These are phyloP conservation scores for Nemotelus pantherinus DNA, from an alignment of 2,888 invertebrate genomes.

Conservation along the genomic window DNA sequence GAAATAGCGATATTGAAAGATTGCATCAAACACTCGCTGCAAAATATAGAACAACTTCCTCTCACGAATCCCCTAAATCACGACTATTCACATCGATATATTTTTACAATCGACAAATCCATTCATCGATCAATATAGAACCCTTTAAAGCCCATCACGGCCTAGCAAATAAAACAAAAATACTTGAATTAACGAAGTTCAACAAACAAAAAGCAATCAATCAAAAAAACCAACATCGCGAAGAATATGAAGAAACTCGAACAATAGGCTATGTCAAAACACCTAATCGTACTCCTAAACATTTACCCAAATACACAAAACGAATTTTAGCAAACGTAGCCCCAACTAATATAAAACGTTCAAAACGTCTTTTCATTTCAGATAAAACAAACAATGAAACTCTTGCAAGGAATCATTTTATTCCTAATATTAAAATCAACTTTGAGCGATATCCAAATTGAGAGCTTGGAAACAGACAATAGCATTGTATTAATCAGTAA, in stretches of 20 bases:
- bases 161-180: slow-evolving; percentile 1
- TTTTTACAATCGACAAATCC: slow-evolving; percentile 24
- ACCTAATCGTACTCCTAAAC: slow-evolving; percentile 14
- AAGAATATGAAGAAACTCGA: slow-evolving; percentile 9
- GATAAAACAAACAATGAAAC: neutral
- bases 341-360: slow-evolving; percentile 15
- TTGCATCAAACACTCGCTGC: slow-evolving; percentile 15
- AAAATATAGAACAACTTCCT: slow-evolving; percentile 12
- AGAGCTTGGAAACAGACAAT: slow-evolving; percentile 1
- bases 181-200: neutral
- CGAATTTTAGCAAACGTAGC: neutral
- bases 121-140: slow-evolving; percentile 19
- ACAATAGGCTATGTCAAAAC: slow-evolving; percentile 14
- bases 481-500: neutral
- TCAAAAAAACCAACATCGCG: slow-evolving; percentile 13
- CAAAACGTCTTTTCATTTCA: slow-evolving; percentile 8
- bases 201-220: slow-evolving; percentile 12
- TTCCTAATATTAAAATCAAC: neutral
- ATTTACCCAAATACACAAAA: slow-evolving; percentile 16
- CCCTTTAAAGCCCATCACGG: slow-evolving; percentile 15
- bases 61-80: slow-evolving; percentile 12
- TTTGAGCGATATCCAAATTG: neutral
- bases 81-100: slow-evolving; percentile 1
- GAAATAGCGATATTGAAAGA: slow-evolving; percentile 14
- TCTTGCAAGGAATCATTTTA: neutral